Evolutionary conservation across 2,888 invertebrate species (phyloP), one percentile per base, ranked within the genome.

Genomic region (Epiperipatus broadwayi): DNA sequence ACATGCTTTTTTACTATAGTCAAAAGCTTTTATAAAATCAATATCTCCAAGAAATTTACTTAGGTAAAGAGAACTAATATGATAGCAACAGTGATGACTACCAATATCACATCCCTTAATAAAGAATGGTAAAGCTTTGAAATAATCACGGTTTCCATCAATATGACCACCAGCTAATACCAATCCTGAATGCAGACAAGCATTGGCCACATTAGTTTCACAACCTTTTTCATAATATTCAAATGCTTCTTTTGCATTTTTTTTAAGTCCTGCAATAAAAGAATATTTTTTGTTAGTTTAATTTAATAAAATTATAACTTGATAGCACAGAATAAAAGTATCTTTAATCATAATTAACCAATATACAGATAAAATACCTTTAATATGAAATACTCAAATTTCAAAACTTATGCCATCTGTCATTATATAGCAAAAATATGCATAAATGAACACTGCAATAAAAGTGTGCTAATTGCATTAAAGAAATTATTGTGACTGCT

Each of bases 181-280:
- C 43, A 77, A 56, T 1, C 80, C 84, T 4, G 75, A 73, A 52
- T 79, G 73, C 31, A 78, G 57, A 53, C 87, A 87, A 0, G 77
- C 70, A 37, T 69, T 70, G 0, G 71, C 60, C 46, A 78, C 74
- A 12, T 71, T 69, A 1, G 73, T 56, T 5, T 73, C 70, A 55
- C 89, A 89, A 1, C 78, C 81, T 54, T 74, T 78, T 41, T 73
- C 71, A 50, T 77, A 76, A 56, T 81, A 81, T 33, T 67, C 61
- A 47, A 72, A 68, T 0, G 76, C 78, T 42, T 55, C 66, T 66
- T n/a, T 56, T 55, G 1, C 65, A 56, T 50, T 77, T 70, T 14
- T 68, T 47, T 70, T 69, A 42, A 57, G 55, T 14, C 49, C 51
- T 28, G 12, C 18, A 30, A 22, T 32, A 27, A n/a, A 37, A 22